These are phyloP conservation scores for Esperia sulphurella DNA, from an alignment of 2,888 invertebrate species.

Conservation along the genomic window DNA sequence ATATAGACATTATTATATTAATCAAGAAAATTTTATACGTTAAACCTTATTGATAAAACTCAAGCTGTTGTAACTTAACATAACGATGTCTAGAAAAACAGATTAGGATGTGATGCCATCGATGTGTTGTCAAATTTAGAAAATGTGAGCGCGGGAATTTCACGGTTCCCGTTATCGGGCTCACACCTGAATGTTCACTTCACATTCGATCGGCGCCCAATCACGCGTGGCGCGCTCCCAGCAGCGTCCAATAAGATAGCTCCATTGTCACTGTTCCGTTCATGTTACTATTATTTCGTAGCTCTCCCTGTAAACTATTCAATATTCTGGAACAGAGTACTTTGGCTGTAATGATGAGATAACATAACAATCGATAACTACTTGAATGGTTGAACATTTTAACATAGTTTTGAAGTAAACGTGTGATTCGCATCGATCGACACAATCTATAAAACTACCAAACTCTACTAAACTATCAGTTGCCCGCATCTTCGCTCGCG, in stretches of 20 bases:
- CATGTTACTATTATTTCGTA: constrained; percentile 34
- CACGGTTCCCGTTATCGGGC: constrained; percentile 29
- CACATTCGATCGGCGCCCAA: constrained; percentile 51
- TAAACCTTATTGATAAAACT: too few species aligned
- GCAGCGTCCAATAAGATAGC: constrained; percentile 44
- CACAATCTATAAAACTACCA: too few species aligned
- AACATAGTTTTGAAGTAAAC: too few species aligned
- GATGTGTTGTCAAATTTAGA: neutral
- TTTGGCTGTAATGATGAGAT: constrained; percentile 8
- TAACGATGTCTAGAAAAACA: neutral
- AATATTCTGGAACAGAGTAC: constrained; percentile 11
- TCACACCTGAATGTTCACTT: constrained; percentile 45
- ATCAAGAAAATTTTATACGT: too few species aligned
- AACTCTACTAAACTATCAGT: too few species aligned
- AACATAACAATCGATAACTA: constrained; percentile 29
- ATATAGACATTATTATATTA: too few species aligned
- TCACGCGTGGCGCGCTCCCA: constrained; percentile 39
- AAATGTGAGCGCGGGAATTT: constrained; percentile 17
- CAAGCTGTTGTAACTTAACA: too few species aligned
- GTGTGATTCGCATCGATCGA: too few species aligned
- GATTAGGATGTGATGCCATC: neutral
- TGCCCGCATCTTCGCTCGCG: too few species aligned
- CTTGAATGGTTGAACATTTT: constrained; percentile 19
- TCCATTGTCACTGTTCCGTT: constrained; percentile 45
- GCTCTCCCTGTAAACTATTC: constrained; percentile 24